Base-by-base conservation (phyloP, 2,888 invertebrate species). In the Nemotelus pantherinus region DNA sequence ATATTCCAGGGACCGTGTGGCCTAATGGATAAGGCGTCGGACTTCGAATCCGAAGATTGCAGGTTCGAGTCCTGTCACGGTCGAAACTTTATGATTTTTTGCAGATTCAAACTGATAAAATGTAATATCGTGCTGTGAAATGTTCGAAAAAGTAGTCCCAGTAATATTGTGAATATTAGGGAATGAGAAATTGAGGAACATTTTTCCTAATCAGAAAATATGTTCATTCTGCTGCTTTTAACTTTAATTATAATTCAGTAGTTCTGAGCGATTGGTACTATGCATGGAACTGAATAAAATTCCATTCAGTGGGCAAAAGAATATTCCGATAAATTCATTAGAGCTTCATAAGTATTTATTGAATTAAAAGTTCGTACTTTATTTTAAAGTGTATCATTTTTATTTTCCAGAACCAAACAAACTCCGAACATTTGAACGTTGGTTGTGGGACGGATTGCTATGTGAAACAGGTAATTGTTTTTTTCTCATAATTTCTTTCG, bases 371-470 rank as follows among this genome's bases (percentile, higher is more conserved):
- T 1, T 25, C 25, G 25, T 25, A 25, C 25, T 25, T 25, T 25
- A 1, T 25, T 25, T 25, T 25, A 25, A 25, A 25, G 25, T 58
- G 25, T n/a, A 63, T 63, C 10, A 43, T 41, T 5, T 63, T 63
- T 84, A 83, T 80, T 79, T 89, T 90, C 79, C 91, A 93, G 93
- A 93, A 92, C 85, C 91, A 91, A 81, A 92, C 93, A 80, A 80
- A 80, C 76, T 79, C 80, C 6, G 80, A 81, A 60, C 79, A 80
- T 75, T 65, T 79, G 6, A 80, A 79, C 44, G 92, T 92, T 74
- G 91, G 90, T 81, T 93, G 93, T 83, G 92, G 91, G 53, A 89
- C 90, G 57, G 90, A 91, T 80, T 93, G 93, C 88, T 92, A 91
- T 85, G 89, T 92, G 78, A 90, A 92, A 85, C 93, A 93, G 90